These are phyloP conservation scores for Fulica atra DNA, from an alignment of 2,113 vertebrate species.

Conservation along the genomic window DNA sequence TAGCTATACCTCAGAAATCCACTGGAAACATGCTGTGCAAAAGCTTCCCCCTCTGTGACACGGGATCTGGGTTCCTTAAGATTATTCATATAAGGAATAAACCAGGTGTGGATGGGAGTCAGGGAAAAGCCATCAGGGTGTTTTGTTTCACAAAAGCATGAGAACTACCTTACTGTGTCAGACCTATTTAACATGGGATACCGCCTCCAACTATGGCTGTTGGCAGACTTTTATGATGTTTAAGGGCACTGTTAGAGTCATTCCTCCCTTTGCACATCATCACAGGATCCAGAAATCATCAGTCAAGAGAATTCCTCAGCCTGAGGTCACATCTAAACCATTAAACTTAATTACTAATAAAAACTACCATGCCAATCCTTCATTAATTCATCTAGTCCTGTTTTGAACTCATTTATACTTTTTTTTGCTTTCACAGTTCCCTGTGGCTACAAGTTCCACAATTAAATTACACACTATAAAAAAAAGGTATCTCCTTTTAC, in stretches of 20 bases:
- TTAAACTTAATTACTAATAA: background rate
- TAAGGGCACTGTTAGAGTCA: background rate
- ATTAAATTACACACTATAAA: background rate
- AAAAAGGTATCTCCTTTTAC: background rate
- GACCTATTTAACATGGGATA: background rate
- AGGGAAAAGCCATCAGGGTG: background rate
- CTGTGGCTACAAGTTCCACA: background rate
- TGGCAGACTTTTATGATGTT: background rate
- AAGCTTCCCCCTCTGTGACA: background rate
- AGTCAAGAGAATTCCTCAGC: background rate
- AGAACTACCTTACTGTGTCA: background rate
- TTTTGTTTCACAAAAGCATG: background rate
- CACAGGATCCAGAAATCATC: background rate
- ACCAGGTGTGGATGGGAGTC: background rate
- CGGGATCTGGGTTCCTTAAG: background rate
- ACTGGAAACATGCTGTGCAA: background rate
- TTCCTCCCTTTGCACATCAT: background rate
- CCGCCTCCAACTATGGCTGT: background rate
- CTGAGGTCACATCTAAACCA: background rate
- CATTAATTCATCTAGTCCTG: background rate
- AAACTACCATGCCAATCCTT: background rate
- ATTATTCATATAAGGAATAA: background rate
- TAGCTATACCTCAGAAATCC: background rate
- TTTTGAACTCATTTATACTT: constrained; percentile 10
- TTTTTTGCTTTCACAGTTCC: constrained; percentile 10